phyloP scores from a whole-genome alignment of 2,113 vertebrate species.

The Bolborhynchus lineola region DNA sequence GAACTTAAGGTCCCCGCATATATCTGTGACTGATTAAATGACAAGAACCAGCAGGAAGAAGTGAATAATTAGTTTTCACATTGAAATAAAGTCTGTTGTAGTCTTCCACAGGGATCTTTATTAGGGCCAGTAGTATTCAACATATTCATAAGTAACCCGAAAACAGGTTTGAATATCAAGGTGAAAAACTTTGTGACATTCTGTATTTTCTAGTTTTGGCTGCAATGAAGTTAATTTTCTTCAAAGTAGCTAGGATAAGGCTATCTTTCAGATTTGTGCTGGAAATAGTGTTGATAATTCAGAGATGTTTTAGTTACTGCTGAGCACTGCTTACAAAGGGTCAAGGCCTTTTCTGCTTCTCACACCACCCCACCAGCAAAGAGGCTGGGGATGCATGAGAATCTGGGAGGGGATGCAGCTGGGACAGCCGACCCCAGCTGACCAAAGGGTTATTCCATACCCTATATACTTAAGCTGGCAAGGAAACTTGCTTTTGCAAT shows the following conservation, averaged over 20 bases:
- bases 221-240: background rate
- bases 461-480: background rate
- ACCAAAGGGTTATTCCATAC: background rate
- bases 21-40: background rate
- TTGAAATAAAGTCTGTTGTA: background rate
- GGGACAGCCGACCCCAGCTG: background rate
- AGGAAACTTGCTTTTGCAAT: background rate
- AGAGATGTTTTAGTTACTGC: background rate
- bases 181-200: background rate
- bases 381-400: background rate
- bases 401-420: background rate
- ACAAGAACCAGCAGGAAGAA: background rate
- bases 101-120: background rate
- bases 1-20: background rate
- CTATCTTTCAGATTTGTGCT: background rate
- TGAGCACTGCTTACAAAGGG: background rate
- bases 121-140: background rate
- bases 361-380: background rate
- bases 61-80: background rate
- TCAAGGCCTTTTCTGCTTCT: background rate
- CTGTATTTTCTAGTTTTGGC: background rate
- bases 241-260: background rate
- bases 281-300: background rate
- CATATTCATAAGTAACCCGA: background rate
- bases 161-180: background rate